Conservation (phyloP, 2,797 vertebrate species). For the Chaetophractus vellerosus region DNA sequence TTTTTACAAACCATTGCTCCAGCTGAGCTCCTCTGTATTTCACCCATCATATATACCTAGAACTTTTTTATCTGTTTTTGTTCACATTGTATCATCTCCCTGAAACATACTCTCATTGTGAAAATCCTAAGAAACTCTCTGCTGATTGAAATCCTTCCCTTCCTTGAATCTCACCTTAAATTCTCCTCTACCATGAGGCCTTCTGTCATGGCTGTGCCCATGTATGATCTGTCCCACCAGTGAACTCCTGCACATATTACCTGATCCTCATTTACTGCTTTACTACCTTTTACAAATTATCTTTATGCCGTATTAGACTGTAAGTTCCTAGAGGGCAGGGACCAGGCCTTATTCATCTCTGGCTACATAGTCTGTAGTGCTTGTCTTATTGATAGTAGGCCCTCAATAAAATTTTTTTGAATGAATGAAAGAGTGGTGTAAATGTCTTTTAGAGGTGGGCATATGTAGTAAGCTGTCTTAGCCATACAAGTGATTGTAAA, state of each 20-base stretch:
- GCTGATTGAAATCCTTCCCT: not conserved
- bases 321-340: not conserved
- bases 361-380: not conserved
- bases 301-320: not conserved
- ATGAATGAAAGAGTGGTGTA: not conserved
- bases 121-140: not conserved
- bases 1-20: not conserved
- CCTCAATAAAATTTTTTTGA: conserved; percentile 44
- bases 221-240: not conserved
- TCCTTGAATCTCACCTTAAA: not conserved
- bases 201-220: not conserved
- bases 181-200: not conserved
- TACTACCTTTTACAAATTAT: not conserved
- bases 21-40: not conserved
- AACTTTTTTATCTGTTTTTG: not conserved
- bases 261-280: not conserved
- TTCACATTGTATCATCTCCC: not conserved
- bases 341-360: not conserved
- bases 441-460: not conserved
- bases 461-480: not conserved
- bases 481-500: not conserved
- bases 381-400: not conserved
- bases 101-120: not conserved
- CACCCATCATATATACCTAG: not conserved
- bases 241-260: not conserved